Conservation (phyloP, 2,888 invertebrate species). For the Eremobia ochroleuca region DNA sequence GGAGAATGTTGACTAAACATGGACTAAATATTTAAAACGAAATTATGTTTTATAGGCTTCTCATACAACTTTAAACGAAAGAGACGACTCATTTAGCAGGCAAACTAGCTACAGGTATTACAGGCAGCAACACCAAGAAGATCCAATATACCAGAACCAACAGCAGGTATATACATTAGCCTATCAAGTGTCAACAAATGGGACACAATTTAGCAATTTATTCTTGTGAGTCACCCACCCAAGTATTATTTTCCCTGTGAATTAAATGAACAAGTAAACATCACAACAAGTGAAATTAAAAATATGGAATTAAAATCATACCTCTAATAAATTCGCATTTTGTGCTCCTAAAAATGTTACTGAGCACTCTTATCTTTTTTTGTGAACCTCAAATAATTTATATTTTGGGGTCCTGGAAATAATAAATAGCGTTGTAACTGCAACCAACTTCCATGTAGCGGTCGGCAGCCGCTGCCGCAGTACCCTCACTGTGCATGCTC, state of each 20-base stretch:
- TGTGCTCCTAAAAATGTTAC: background rate
- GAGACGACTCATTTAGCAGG: constrained; percentile 88
- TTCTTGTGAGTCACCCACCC: background rate
- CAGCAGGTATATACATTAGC: constrained; percentile 80
- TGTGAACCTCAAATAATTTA: background rate
- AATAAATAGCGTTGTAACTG: background rate
- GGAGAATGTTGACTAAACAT: background rate
- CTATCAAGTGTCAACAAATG: background rate
- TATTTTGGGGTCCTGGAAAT: background rate
- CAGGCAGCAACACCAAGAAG: constrained; percentile 82
- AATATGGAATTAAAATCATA: background rate
- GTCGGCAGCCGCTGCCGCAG: background rate
- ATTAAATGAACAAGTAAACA: background rate
- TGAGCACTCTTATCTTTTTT: too few species aligned
- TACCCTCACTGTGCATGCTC: background rate
- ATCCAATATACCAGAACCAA: constrained; percentile 89
- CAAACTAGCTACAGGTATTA: constrained; percentile 88
- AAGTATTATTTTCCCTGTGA: background rate
- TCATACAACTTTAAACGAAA: constrained; percentile 87
- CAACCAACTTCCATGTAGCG: background rate
- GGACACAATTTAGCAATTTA: background rate
- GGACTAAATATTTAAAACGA: background rate
- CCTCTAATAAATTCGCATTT: background rate
- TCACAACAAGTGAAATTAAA: background rate
- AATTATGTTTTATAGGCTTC: constrained; percentile 78